phyloP scores from a whole-genome alignment of 2,888 invertebrate species.

The Diabrotica balteata region DNA sequence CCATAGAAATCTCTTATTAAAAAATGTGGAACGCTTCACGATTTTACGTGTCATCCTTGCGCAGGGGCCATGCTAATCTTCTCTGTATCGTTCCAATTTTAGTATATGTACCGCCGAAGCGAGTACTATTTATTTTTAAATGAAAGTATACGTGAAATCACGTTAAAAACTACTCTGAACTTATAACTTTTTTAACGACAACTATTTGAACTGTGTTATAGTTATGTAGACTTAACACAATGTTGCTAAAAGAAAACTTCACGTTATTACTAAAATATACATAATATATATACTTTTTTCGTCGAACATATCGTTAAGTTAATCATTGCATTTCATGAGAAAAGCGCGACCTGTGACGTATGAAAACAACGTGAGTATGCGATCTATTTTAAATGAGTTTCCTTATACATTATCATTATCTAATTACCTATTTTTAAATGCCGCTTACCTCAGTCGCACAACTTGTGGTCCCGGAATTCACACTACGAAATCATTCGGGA shows the following conservation, averaged over 20 bases:
- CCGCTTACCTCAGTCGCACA: conserved; percentile 73
- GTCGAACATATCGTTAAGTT: too few relatives aligned
- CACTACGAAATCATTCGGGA: conserved; percentile 70
- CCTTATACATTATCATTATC: conserved; percentile 1
- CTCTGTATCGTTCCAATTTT: conserved; percentile 93
- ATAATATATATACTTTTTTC: too few relatives aligned
- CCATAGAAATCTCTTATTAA: too few relatives aligned
- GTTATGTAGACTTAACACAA: too few relatives aligned
- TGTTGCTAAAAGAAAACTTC: too few relatives aligned
- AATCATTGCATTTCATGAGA: neutral
- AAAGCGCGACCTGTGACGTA: conserved; percentile 1
- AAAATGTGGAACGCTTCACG: conserved; percentile 87
- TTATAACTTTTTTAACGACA: too few relatives aligned
- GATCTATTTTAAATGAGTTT: conserved; percentile 11
- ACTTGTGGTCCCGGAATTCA: conserved; percentile 78
- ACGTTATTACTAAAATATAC: too few relatives aligned
- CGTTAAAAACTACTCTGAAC: neutral
- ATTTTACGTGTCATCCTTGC: conserved; percentile 94
- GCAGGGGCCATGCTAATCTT: conserved; percentile 93
- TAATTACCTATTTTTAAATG: conserved; percentile 11
- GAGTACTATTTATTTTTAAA: conserved; percentile 58
- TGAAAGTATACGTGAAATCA: neutral
- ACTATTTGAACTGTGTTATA: too few relatives aligned
- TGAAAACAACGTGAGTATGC: neutral
- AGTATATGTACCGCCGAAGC: conserved; percentile 82